phyloP scores from a whole-genome alignment of 2,888 invertebrate species.

The Nomada fucata region DNA sequence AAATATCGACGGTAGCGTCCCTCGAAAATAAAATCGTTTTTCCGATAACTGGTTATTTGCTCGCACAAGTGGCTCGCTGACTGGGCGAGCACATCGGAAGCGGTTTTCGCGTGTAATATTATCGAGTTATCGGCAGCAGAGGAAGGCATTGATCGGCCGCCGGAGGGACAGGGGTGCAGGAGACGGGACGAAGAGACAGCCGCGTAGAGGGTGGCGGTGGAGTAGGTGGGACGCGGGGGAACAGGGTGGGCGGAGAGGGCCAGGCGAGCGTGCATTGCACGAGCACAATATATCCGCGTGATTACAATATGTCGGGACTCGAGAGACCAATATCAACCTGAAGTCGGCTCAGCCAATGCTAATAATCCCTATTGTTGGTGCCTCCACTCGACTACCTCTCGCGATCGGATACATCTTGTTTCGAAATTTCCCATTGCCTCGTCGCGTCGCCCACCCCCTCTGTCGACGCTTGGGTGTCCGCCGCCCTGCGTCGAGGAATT shows the following conservation, averaged over 20 bases:
- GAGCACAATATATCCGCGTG: constrained; percentile 80
- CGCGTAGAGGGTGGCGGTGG: constrained; percentile 49
- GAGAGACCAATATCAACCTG: constrained; percentile 79
- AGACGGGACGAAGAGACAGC: constrained; percentile 55
- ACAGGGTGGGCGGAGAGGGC: constrained; percentile 56
- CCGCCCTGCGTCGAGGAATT: not conserved
- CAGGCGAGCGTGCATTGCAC: constrained; percentile 70
- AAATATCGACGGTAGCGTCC: constrained; percentile 71
- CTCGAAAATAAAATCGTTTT: constrained; percentile 81
- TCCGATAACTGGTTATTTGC: constrained; percentile 83
- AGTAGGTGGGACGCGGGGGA: constrained; percentile 58
- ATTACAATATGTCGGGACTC: constrained; percentile 81
- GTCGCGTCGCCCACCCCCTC: constrained; percentile 3
- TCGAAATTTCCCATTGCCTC: constrained; percentile 72
- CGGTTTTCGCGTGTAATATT: constrained; percentile 82
- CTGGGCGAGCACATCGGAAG: constrained; percentile 80
- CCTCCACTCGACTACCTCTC: constrained; percentile 68
- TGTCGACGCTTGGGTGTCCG: not conserved
- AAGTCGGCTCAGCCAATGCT: constrained; percentile 79
- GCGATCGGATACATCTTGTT: constrained; percentile 70
- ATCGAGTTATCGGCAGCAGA: constrained; percentile 80
- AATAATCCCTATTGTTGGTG: constrained; percentile 81
- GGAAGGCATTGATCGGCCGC: constrained; percentile 71
- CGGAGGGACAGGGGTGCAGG: constrained; percentile 42
- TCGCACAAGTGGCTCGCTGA: constrained; percentile 81